Percentiles rank a stretch among this genome's conserved stretches.
Evolutionary conservation across 2,113 vertebrate species (phyloP).

Genomic region (Scopus umbretta): DNA sequence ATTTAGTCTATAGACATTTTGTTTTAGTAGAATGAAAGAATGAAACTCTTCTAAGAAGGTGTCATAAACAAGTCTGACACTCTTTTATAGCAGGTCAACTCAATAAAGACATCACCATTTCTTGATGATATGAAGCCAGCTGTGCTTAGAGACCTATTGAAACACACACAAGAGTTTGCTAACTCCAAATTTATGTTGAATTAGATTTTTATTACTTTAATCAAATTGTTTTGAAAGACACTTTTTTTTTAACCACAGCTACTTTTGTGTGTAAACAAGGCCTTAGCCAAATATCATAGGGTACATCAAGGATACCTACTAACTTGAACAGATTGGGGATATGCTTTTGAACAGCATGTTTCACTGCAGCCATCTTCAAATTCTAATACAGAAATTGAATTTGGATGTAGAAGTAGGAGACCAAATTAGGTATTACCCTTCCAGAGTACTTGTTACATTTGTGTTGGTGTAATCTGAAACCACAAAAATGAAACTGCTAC

Average conservation of each 20-base stretch:
- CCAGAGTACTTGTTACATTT: background rate
- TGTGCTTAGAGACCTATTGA: background rate
- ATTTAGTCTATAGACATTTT: constrained; percentile 22
- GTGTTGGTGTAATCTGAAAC: background rate
- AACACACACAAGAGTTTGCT: background rate
- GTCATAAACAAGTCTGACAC: constrained; percentile 33
- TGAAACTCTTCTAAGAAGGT: constrained; percentile 19
- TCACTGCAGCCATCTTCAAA: background rate
- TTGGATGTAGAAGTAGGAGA: background rate
- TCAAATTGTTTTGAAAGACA: background rate
- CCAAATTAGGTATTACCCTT: background rate
- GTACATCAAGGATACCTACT: background rate
- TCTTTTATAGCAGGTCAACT: constrained; percentile 16
- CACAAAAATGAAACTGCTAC: background rate
- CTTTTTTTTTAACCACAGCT: background rate
- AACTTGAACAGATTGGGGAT: background rate
- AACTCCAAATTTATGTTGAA: background rate
- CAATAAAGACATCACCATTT: constrained; percentile 6
- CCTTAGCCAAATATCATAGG: background rate
- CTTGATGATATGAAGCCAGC: background rate
- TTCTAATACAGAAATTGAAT: background rate
- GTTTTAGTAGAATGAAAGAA: background rate
- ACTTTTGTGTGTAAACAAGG: background rate
- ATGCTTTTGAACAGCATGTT: background rate
- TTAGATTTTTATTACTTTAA: background rate